These are phyloP conservation scores for Austrofundulus limnaeus DNA, from an alignment of 2,113 vertebrate species.

Conservation along the genomic window DNA sequence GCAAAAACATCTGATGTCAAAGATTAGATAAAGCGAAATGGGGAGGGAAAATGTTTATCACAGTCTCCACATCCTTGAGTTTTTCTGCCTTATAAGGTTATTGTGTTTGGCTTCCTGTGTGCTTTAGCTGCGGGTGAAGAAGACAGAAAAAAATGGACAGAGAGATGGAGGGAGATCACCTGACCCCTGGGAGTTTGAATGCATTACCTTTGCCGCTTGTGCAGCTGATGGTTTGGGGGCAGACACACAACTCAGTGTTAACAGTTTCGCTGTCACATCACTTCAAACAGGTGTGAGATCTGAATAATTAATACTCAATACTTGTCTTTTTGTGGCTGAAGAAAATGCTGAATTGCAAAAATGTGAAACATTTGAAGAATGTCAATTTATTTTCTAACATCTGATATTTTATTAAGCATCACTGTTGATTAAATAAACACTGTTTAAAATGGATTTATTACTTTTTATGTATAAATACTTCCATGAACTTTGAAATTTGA, in stretches of 20 bases:
- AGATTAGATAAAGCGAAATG: conserved; percentile 55
- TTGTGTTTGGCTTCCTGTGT: conserved; percentile 21
- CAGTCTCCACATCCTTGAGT: conserved; percentile 40
- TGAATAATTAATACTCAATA: background rate
- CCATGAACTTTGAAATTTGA: no score
- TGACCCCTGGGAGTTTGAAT: conserved; percentile 21
- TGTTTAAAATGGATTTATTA: no score
- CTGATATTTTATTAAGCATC: no score
- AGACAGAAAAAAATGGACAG: conserved; percentile 12
- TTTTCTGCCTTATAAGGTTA: conserved; percentile 46
- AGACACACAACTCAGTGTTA: conserved; percentile 11
- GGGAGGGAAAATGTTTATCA: conserved; percentile 37
- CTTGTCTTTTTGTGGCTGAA: no score
- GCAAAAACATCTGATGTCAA: conserved; percentile 57
- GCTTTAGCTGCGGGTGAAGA: conserved; percentile 29
- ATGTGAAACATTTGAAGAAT: no score
- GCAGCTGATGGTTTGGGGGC: background rate
- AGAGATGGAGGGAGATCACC: conserved; percentile 15
- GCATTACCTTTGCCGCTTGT: conserved; percentile 17
- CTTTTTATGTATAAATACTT: no score
- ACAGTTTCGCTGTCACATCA: background rate
- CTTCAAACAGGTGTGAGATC: conserved; percentile 21
- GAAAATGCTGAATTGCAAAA: no score
- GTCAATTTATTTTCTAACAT: no score
- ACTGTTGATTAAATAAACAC: no score